Evolutionary conservation across 1,140 invertebrate genomes (phyloP), one percentile per base, ranked within the genome.

Genomic region (Galleria mellonella): DNA sequence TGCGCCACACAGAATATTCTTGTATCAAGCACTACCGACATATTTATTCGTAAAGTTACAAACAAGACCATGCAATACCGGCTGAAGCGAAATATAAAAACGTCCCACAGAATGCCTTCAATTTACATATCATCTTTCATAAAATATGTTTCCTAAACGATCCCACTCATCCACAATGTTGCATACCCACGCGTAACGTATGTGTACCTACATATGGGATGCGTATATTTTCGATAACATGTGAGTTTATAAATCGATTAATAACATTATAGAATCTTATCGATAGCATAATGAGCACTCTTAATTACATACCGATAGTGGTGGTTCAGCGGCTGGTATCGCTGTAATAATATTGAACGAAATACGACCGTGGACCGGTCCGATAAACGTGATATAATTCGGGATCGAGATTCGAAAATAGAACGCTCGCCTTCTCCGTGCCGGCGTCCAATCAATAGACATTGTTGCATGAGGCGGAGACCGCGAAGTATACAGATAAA

Each of bases 381-480:
- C 28, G 53, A 47, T 58, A 56, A 61, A 55, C 44, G 38, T 43
- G 53, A 43, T 62, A 51, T 46, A 50, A 58, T 62, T 63, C 43
- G 42, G 41, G 45, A 61, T 60, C 50, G 32, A 41, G 32, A 49
- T 52, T 61, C 49, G 41, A 64, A 71, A 71, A 74, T 71, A 74
- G 61, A 64, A 54, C 43, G 49, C 41, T 51, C 55, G 55, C 52
- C 55, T 49, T 53, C 42, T 43, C 36, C 17, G 17, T 48, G 11
- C 47, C 46, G 46, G 60, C 58, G 49, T 32, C 65, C 60, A 72
- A 74, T 72, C 68, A 55, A 72, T 72, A 68, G 39, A 61, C 60
- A 66, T 66, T 62, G 59, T 66, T 55, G 63, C 46, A 42, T 11
- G 43, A 52, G 59, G 48, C 49, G 48, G 56, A 50, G 10, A 40